These are phyloP conservation scores for Monarcha castaneiventris DNA, from an alignment of 2,113 vertebrate species.

Conservation along the genomic window DNA sequence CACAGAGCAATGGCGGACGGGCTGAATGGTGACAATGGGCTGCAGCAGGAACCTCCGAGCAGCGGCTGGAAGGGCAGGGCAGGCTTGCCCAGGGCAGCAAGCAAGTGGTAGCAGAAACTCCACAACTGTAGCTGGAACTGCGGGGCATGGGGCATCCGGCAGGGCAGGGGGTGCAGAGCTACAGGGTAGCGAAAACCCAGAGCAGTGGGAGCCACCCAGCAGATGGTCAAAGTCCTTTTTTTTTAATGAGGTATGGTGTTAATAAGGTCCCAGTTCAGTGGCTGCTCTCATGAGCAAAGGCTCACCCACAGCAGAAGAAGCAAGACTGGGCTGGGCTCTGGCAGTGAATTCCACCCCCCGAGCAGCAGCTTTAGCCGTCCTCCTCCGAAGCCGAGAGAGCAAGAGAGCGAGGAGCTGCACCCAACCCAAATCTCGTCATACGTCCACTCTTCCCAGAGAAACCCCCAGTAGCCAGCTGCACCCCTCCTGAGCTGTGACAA, in stretches of 20 bases:
- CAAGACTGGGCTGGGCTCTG: accelerated
- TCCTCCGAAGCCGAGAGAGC: neutral
- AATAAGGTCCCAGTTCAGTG: neutral
- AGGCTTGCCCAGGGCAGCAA: neutral
- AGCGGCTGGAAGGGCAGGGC: neutral
- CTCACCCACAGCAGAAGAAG: neutral
- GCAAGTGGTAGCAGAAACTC: neutral
- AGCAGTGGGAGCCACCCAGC: neutral
- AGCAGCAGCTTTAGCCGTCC: neutral
- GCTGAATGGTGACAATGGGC: neutral
- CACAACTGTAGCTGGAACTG: neutral
- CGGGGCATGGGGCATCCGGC: too few species aligned
- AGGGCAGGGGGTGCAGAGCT: neutral
- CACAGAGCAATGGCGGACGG: too few species aligned
- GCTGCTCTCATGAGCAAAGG: neutral
- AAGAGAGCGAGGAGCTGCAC: neutral
- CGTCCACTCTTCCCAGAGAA: neutral
- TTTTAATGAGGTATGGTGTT: neutral
- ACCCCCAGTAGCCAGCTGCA: neutral
- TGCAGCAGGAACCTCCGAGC: neutral
- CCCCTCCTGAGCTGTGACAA: neutral
- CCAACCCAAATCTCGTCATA: neutral
- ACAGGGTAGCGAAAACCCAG: neutral
- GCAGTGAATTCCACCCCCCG: neutral
- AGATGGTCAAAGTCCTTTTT: neutral